These are phyloP conservation scores for Patiria pectinifera DNA, from an alignment of 53 echinoderm and acorn worm genomes.

Conservation along the genomic window DNA sequence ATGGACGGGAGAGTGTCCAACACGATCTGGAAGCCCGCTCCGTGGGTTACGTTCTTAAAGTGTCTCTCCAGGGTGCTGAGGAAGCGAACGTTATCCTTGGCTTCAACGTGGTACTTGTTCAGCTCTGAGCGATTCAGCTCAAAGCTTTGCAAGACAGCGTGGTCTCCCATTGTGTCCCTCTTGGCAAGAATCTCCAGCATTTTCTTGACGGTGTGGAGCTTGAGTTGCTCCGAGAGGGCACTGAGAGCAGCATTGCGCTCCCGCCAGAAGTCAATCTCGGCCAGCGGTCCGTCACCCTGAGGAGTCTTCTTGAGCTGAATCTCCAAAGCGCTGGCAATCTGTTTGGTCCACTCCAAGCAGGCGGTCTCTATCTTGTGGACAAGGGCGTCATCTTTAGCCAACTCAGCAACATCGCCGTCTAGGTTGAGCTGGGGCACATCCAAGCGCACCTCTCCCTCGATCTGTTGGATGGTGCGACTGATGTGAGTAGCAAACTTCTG, in stretches of 20 bases:
- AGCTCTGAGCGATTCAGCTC: slow-evolving; percentile 95
- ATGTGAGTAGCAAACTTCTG: slow-evolving; percentile 98
- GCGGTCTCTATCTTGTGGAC: slow-evolving; percentile 87
- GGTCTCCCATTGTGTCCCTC: slow-evolving; percentile 93
- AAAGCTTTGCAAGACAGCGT: slow-evolving; percentile 95
- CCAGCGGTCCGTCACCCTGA: slow-evolving; percentile 92
- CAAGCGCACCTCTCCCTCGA: slow-evolving; percentile 97
- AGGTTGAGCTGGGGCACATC: slow-evolving; percentile 85
- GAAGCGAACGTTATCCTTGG: slow-evolving; percentile 99
- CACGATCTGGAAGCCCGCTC: slow-evolving; percentile 96
- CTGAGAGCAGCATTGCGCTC: slow-evolving; percentile 95
- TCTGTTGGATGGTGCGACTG: slow-evolving; percentile 96
- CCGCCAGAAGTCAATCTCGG: slow-evolving; percentile 99
- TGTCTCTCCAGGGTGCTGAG: slow-evolving; percentile 96
- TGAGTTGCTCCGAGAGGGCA: slow-evolving; percentile 95
- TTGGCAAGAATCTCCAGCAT: slow-evolving; percentile 92
- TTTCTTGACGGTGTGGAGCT: slow-evolving; percentile 85
- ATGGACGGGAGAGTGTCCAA: slow-evolving; percentile 97
- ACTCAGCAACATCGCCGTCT: slow-evolving; percentile 83
- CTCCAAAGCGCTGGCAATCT: slow-evolving; percentile 94
- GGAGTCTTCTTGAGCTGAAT: slow-evolving; percentile 92
- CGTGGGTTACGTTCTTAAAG: slow-evolving; percentile 98
- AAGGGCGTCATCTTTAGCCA: slow-evolving; percentile 83
- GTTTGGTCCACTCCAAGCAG: slow-evolving; percentile 95
- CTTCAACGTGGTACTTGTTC: slow-evolving; percentile 97